Evolutionary conservation across 1,140 invertebrate genomes (phyloP).

Genomic region (Tetranychus cinnabarinus): DNA sequence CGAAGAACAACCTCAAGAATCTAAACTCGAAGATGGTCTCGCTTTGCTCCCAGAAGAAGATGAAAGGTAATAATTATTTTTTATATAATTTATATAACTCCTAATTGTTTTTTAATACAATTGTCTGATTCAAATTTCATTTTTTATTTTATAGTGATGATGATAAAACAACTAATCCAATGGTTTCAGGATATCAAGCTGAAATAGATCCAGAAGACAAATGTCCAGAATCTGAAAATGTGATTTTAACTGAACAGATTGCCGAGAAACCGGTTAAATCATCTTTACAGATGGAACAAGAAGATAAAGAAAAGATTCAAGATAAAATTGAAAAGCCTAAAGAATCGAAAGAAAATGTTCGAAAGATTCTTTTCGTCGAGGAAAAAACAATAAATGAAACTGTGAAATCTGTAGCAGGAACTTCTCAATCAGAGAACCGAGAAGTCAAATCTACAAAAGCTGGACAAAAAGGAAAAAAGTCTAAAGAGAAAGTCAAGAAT

Average conservation of each 20-base stretch:
- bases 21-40: constrained; percentile 18
- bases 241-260: constrained; percentile 1
- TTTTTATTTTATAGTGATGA: constrained; percentile 32
- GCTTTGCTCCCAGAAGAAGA: constrained; percentile 23
- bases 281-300: not conserved
- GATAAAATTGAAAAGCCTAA: not conserved
- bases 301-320: too few species aligned
- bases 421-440: not conserved
- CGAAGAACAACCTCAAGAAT: constrained; percentile 31
- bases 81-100: constrained; percentile 12
- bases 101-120: constrained; percentile 17
- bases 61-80: constrained; percentile 2
- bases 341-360: not conserved
- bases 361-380: too few species aligned
- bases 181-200: constrained; percentile 63
- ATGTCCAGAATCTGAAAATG: not conserved
- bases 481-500: too few species aligned
- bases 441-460: not conserved
- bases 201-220: constrained; percentile 47
- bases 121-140: not conserved
- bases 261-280: not conserved
- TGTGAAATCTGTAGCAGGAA: not conserved
- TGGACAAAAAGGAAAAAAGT: not conserved
- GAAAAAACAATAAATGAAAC: not conserved
- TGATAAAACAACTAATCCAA: constrained; percentile 43